Base-by-base conservation (phyloP, 2,797 vertebrate species). In the Danio tinwini region DNA sequence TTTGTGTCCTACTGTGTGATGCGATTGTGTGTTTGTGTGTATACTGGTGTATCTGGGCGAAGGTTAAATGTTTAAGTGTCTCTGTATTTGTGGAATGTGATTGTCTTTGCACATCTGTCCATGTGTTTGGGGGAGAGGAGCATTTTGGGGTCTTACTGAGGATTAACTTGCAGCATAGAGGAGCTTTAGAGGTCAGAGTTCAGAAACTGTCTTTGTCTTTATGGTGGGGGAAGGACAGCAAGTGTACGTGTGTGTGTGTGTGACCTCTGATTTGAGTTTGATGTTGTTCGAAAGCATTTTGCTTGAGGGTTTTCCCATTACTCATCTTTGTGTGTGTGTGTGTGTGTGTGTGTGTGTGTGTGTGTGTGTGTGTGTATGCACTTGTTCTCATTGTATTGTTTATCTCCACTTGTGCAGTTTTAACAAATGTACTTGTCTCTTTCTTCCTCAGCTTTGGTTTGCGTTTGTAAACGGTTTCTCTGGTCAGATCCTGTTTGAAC, bases 391-490 rank as follows among this genome's bases (percentile, higher is more conserved):
- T 12, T 17, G 4, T 2, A 0, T 44, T 39, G n/a, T 53, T 76
- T 64, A n/a, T 76, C 29, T 52, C 13, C 12, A 19, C 11, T 49
- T 49, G 6, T 44, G 12, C 55, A 7, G 47, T 68, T 64, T 40
- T 76, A 63, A 80, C 92, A 96, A 9, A 11, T 55, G 37, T 79
- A 12, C 11, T 39, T 8, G 5, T 53, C 52, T 39, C 29, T 42
- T 64, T 67, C 47, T 44, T 85, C 92, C 93, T 79, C 94, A 99
- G 98, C 96, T 99, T 90, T 99, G 98, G 98, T 99, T 99, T 88
- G 97, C 98, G 82, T 99, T 99, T 80, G 95, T 99, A 88, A 99
- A 98, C 85, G 98, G 97, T 86, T 99, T 99, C 94, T 99, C 98
- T 29, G 98, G 98, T 42, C 98, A 99, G 95, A 98, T 99, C 93